A percentile compares a stretch with the other conserved stretches of the same genome.
phyloP scores from a whole-genome alignment of 2,113 vertebrate genomes.

The Halichoeres trimaculatus region DNA sequence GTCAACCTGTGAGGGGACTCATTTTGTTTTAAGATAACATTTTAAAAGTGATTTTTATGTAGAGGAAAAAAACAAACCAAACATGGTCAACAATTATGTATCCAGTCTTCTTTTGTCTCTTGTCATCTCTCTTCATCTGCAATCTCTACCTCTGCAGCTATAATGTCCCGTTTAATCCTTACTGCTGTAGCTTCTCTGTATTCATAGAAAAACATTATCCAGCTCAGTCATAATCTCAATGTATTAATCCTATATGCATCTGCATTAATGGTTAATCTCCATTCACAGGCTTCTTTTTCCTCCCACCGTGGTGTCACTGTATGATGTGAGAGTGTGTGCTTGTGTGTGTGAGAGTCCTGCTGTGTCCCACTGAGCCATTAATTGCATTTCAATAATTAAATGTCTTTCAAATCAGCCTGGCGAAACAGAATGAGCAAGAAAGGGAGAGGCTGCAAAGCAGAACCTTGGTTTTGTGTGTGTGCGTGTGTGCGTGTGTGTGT shows the following conservation, averaged over 20 bases:
- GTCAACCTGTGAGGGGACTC: too few species aligned
- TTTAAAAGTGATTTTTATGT: too few species aligned
- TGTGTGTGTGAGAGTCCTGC: conserved; percentile 35
- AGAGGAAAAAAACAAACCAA: not conserved
- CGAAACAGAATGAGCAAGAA: conserved; percentile 39
- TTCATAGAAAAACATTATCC: conserved; percentile 20
- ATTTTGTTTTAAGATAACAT: too few species aligned
- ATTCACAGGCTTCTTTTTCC: conserved; percentile 33
- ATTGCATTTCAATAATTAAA: conserved; percentile 80
- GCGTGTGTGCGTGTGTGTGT: too few species aligned
- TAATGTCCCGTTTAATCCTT: conserved; percentile 51
- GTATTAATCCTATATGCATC: conserved; percentile 59
- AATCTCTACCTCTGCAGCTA: conserved; percentile 42
- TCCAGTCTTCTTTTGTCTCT: not conserved
- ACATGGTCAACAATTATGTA: not conserved
- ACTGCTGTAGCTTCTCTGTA: conserved; percentile 7
- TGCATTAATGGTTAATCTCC: conserved; percentile 56
- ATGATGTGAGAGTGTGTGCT: conserved; percentile 4
- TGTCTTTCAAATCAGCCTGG: conserved; percentile 66
- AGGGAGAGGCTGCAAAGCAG: conserved; percentile 11
- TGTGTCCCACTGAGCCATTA: conserved; percentile 60
- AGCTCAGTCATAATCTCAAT: conserved; percentile 62
- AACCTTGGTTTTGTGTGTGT: conserved; percentile 1
- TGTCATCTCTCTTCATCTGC: conserved; percentile 10
- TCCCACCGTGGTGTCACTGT: not conserved